phyloP scores from a whole-genome alignment of 2,888 invertebrate species.

The Ferdinandea cuprea region DNA sequence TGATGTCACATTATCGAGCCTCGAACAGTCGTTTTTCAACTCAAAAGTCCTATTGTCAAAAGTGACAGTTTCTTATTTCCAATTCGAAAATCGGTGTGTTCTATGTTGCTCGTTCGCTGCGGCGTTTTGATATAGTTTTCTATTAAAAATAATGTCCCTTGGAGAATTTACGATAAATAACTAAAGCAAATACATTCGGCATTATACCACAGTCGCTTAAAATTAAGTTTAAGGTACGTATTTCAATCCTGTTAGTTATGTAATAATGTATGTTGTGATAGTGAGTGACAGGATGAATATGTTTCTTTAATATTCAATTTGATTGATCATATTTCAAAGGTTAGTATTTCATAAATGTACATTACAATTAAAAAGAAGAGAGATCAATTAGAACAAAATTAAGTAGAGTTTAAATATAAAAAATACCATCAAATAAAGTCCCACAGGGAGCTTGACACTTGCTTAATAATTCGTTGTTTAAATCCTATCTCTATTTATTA shows the following conservation, averaged over 20 bases:
- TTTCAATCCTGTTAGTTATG: slow-evolving; percentile 37
- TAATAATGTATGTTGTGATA: slow-evolving; percentile 17
- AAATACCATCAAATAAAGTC: too few relatives aligned
- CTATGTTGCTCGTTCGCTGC: neutral
- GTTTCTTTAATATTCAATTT: neutral
- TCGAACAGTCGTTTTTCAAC: slow-evolving; percentile 10
- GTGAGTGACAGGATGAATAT: neutral
- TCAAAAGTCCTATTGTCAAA: slow-evolving; percentile 13
- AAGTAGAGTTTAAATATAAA: too few relatives aligned
- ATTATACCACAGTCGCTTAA: slow-evolving; percentile 20
- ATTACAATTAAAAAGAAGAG: too few relatives aligned
- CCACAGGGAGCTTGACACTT: too few relatives aligned
- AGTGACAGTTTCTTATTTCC: slow-evolving; percentile 40
- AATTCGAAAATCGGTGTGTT: slow-evolving; percentile 57
- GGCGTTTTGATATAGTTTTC: slow-evolving; percentile 7
- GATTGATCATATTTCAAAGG: neutral
- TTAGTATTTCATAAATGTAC: too few relatives aligned
- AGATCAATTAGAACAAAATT: too few relatives aligned
- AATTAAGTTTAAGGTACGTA: slow-evolving; percentile 48
- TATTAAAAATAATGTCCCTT: slow-evolving; percentile 43
- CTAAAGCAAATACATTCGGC: slow-evolving; percentile 30
- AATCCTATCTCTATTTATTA: too few relatives aligned
- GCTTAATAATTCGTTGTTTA: too few relatives aligned
- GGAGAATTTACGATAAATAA: slow-evolving; percentile 19
- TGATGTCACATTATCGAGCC: slow-evolving; percentile 4